Evolutionary conservation across 2,113 vertebrate species (phyloP).

Genomic region (Xyrauchen texanus): DNA sequence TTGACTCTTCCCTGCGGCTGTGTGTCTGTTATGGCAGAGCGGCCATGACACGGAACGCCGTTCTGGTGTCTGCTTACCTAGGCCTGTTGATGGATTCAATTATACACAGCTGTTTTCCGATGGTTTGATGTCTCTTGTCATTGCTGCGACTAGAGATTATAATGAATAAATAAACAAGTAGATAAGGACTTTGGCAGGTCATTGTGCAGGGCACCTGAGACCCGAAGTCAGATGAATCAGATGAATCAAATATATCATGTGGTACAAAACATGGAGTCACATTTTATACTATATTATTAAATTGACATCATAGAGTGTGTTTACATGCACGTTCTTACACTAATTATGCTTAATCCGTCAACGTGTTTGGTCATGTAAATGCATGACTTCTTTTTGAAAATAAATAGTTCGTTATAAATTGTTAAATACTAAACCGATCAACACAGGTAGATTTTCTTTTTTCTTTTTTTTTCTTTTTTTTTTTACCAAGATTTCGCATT

Average conservation of each 20-base stretch:
- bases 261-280: background rate
- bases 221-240: no score
- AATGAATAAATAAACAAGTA: slow-evolving; percentile 43
- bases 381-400: no score
- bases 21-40: slow-evolving; percentile 31
- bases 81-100: slow-evolving; percentile 61
- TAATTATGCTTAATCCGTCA: no score
- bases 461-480: no score
- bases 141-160: slow-evolving; percentile 1
- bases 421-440: no score
- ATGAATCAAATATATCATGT: background rate
- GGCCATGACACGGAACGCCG: background rate
- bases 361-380: no score
- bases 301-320: no score
- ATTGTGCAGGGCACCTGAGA: slow-evolving; percentile 16
- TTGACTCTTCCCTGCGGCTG: slow-evolving; percentile 8
- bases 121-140: slow-evolving; percentile 41
- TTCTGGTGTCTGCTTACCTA: slow-evolving; percentile 43
- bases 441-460: no score
- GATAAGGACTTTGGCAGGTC: slow-evolving; percentile 9
- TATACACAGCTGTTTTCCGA: slow-evolving; percentile 57
- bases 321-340: no score
- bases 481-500: no score
- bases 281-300: no score
- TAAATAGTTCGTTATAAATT: no score